phyloP scores from a whole-genome alignment of 2,797 vertebrate species.

The Sebastes matsubarae region DNA sequence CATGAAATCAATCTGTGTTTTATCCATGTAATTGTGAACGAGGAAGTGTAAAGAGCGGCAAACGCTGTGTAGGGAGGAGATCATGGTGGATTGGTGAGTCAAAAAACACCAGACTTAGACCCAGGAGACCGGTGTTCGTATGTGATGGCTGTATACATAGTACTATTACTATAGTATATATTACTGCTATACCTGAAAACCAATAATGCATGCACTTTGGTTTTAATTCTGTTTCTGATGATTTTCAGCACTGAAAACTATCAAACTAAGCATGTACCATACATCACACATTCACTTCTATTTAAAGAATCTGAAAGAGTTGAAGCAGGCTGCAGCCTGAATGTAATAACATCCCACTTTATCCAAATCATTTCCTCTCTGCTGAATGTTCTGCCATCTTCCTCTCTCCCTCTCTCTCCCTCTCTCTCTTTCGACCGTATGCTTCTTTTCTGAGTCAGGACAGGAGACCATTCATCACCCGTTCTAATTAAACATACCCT shows the following conservation, averaged over 20 bases:
- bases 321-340: conserved; percentile 8
- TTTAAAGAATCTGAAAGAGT: conserved; percentile 9
- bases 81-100: too few relatives aligned
- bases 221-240: background rate
- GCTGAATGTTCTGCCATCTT: conserved; percentile 21
- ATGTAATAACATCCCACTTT: conserved; percentile 30
- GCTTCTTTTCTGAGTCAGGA: conserved; percentile 53
- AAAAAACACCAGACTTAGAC: too few relatives aligned
- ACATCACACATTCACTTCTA: background rate
- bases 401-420: background rate
- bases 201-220: background rate
- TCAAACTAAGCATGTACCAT: background rate
- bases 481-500: conserved; percentile 75
- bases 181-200: background rate
- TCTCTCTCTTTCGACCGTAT: conserved; percentile 18
- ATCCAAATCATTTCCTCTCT: conserved; percentile 44
- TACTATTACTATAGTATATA: background rate
- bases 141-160: background rate
- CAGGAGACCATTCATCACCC: conserved; percentile 70
- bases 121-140: background rate
- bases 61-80: too few relatives aligned
- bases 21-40: too few relatives aligned
- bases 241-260: background rate
- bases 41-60: too few relatives aligned
- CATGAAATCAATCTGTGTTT: too few relatives aligned